Evolutionary conservation across 23 tunicate species (phyloP).

Genomic region (Diplosoma virens): DNA sequence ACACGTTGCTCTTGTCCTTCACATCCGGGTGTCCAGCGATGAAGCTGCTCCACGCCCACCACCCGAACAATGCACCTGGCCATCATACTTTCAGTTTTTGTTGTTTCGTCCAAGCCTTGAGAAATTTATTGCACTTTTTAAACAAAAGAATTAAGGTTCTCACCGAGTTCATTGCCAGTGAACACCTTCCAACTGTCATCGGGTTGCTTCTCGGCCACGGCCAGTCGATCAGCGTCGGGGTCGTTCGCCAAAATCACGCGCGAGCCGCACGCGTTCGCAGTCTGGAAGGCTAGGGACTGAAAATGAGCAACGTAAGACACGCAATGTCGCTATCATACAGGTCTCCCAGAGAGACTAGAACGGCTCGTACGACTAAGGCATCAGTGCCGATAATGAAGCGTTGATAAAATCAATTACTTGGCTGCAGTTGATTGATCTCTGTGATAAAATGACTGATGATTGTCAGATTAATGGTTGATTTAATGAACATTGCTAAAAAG

Average conservation of each 20-base stretch:
- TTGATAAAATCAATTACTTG: too few species aligned
- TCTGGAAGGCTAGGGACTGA: constrained; percentile 70
- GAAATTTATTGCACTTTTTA: not conserved
- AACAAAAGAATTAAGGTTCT: not conserved
- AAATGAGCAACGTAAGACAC: too few species aligned
- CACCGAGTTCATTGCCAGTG: constrained; percentile 95
- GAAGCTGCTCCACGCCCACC: constrained; percentile 89
- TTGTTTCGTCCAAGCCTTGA: too few species aligned
- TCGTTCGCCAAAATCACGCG: constrained; percentile 86
- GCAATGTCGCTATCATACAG: too few species aligned
- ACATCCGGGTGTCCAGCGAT: constrained; percentile 37
- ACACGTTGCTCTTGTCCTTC: constrained; percentile 40
- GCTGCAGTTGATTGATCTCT: too few species aligned
- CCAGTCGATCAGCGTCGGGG: constrained; percentile 98
- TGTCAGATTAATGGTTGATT: too few species aligned
- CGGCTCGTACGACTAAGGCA: too few species aligned
- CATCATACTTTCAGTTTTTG: too few species aligned
- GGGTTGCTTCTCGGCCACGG: constrained; percentile 82
- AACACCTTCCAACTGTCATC: constrained; percentile 87
- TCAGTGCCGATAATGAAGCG: too few species aligned
- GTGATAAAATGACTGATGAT: too few species aligned
- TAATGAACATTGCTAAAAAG: too few species aligned
- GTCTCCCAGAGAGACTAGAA: too few species aligned
- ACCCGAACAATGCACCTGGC: constrained; percentile 95
- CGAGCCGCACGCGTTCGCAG: constrained; percentile 75